phyloP scores from a whole-genome alignment of 2,113 vertebrate genomes.

The Donacobius atricapilla region DNA sequence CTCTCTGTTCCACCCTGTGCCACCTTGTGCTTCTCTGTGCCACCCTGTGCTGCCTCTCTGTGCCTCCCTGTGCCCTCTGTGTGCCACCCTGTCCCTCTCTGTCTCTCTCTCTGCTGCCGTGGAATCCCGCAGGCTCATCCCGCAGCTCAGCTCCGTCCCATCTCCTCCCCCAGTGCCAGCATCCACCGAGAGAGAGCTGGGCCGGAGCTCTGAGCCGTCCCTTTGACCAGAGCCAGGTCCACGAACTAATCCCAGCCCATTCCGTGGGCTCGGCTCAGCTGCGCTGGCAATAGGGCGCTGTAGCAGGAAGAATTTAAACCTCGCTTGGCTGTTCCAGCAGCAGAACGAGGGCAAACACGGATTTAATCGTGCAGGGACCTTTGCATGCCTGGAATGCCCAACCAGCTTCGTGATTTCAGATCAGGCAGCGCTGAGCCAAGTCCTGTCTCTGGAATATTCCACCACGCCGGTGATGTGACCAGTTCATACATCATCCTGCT shows the following conservation, averaged over 20 bases:
- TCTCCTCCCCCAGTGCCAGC: not conserved
- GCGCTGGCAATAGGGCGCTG: not conserved
- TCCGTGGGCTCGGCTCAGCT: conserved; percentile 14
- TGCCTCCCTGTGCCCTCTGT: no score
- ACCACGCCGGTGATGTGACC: no score
- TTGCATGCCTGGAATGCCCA: not conserved
- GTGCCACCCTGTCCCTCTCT: no score
- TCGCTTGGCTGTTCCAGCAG: conserved; percentile 2
- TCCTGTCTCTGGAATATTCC: not conserved
- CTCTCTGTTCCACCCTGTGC: not conserved
- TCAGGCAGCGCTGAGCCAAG: not conserved
- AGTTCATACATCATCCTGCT: not conserved
- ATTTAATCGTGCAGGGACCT: not conserved
- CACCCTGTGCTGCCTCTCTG: not conserved
- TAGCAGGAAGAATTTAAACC: not conserved
- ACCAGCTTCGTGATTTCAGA: not conserved
- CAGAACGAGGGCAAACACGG: not conserved
- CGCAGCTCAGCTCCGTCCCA: not conserved
- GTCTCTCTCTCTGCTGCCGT: not conserved
- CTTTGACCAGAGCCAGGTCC: not conserved
- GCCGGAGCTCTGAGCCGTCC: not conserved
- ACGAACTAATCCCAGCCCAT: not conserved
- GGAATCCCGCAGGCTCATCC: not conserved
- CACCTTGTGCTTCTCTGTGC: not conserved
- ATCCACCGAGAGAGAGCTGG: not conserved